These are phyloP conservation scores for Notodonta ziczac DNA, from an alignment of 2,888 invertebrate species.

Conservation along the genomic window DNA sequence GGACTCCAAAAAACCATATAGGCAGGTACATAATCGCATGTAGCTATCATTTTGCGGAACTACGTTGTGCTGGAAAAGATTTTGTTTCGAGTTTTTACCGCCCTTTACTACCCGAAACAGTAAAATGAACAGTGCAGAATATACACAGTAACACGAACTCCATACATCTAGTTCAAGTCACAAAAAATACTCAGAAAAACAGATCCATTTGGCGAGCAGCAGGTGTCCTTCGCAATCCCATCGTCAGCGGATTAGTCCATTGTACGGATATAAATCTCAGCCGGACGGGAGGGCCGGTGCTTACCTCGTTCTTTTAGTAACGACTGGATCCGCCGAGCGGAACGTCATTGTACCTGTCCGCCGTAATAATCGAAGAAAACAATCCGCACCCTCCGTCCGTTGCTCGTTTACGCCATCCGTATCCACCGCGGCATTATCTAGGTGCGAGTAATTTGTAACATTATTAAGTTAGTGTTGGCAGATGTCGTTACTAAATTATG, in stretches of 20 bases:
- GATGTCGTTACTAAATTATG: constrained; percentile 76
- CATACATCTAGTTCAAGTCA: constrained; percentile 35
- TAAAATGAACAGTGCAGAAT: constrained; percentile 29
- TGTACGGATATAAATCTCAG: constrained; percentile 69
- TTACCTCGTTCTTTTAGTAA: constrained; percentile 56
- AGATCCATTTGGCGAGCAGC: constrained; percentile 69
- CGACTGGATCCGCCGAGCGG: constrained; percentile 29
- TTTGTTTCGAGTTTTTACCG: background rate
- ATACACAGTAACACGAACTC: constrained; percentile 21
- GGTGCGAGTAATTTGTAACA: constrained; percentile 56
- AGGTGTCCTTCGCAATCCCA: constrained; percentile 75
- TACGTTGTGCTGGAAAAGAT: background rate
- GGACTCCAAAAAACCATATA: no score
- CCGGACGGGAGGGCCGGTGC: constrained; percentile 22
- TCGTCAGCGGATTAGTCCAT: constrained; percentile 59
- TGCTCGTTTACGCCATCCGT: constrained; percentile 48
- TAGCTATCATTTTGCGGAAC: background rate
- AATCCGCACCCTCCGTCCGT: constrained; percentile 38
- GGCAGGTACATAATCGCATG: no score
- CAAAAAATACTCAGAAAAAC: constrained; percentile 51
- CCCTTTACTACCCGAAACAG: constrained; percentile 8
- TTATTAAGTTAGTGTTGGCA: constrained; percentile 70
- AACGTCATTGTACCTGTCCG: constrained; percentile 40
- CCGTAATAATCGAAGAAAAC: constrained; percentile 46
- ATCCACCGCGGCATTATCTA: constrained; percentile 47